A percentile compares a stretch with the other conserved stretches of the same genome.
Evolutionary conservation across 2,888 invertebrate species (phyloP).

Genomic region (Cyclophora albipunctata): DNA sequence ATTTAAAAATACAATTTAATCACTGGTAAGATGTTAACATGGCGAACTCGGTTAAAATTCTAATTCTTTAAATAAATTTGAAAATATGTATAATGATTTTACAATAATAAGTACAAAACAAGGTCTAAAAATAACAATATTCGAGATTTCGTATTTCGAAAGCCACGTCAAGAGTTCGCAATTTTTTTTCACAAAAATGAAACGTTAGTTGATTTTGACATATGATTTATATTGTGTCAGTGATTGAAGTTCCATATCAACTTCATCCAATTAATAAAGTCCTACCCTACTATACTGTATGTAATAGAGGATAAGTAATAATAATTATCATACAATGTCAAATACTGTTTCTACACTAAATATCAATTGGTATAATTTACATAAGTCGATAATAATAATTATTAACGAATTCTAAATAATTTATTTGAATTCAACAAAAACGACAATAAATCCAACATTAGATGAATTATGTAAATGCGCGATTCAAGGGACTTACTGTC

Average conservation of each 20-base stretch:
- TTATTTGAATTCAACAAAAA: slow-evolving; percentile 47
- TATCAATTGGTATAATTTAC: slow-evolving; percentile 52
- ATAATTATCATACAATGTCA: slow-evolving; percentile 44
- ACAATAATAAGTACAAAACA: background rate
- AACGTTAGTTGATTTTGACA: too few relatives aligned
- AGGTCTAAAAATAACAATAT: background rate
- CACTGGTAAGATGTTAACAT: slow-evolving; percentile 26
- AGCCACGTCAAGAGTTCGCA: background rate
- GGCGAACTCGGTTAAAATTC: slow-evolving; percentile 5
- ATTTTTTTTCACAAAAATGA: too few relatives aligned
- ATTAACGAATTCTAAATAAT: slow-evolving; percentile 42
- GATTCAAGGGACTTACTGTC: slow-evolving; percentile 38
- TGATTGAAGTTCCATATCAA: slow-evolving; percentile 37
- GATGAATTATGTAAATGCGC: slow-evolving; percentile 46
- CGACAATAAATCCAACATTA: slow-evolving; percentile 41
- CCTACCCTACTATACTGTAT: slow-evolving; percentile 59
- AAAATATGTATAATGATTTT: background rate
- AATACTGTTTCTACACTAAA: slow-evolving; percentile 65
- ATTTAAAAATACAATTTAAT: slow-evolving; percentile 35
- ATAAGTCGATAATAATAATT: slow-evolving; percentile 37
- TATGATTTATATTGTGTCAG: background rate
- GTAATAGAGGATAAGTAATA: slow-evolving; percentile 32
- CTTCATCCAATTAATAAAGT: slow-evolving; percentile 51
- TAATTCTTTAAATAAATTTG: background rate
- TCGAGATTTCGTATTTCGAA: background rate